Conservation (phyloP, 2,113 vertebrate genomes). For the Panurus biarmicus region DNA sequence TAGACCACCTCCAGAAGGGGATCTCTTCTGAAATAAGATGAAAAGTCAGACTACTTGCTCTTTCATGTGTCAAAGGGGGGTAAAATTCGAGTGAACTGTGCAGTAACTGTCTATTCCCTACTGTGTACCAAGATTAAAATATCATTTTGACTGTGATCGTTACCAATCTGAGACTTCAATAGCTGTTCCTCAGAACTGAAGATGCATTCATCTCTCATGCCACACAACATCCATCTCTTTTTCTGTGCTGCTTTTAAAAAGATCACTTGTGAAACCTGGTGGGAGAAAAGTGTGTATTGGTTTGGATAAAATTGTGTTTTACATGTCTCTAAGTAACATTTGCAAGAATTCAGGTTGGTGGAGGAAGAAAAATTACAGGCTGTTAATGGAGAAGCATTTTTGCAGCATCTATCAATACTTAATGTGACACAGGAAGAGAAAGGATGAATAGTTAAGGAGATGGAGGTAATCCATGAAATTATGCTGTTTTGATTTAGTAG, state of each 20-base stretch:
- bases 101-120: conserved; percentile 66
- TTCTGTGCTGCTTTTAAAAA: conserved; percentile 15
- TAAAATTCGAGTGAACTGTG: conserved; percentile 69
- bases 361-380: background rate
- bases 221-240: conserved; percentile 35
- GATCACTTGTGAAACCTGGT: conserved; percentile 13
- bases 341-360: background rate
- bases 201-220: conserved; percentile 52
- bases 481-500: background rate
- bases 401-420: background rate
- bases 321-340: conserved; percentile 4
- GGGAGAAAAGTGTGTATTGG: background rate
- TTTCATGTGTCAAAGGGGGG: conserved; percentile 72
- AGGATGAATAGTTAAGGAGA: background rate
- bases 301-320: conserved; percentile 22
- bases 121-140: conserved; percentile 64
- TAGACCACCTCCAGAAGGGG: conserved; percentile 66
- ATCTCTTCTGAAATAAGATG: conserved; percentile 70
- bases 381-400: background rate
- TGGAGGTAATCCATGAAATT: background rate
- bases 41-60: conserved; percentile 69
- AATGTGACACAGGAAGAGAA: background rate
- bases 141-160: conserved; percentile 40
- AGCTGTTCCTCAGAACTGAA: conserved; percentile 51
- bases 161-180: conserved; percentile 58